Evolutionary conservation across 2,113 vertebrate genomes (phyloP).

Genomic region (Antechinus stuartii): DNA sequence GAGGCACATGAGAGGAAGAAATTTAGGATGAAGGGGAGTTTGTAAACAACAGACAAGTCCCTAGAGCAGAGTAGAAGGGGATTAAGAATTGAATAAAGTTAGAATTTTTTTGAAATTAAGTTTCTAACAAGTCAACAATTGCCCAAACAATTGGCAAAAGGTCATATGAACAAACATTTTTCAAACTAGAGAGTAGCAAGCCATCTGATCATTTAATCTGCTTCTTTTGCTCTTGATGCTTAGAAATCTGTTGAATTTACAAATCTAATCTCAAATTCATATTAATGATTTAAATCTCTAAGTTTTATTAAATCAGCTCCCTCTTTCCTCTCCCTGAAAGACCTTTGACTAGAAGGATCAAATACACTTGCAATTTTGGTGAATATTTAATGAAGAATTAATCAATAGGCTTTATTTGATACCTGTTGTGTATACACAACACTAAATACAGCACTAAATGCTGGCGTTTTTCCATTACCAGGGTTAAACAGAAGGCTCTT

Average conservation of each 20-base stretch:
- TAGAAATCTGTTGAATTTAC: neutral
- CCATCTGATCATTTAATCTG: neutral
- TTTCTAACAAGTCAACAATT: neutral
- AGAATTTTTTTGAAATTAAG: neutral
- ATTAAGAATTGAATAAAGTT: neutral
- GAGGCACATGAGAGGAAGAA: neutral
- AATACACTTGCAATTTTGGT: neutral
- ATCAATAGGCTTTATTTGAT: neutral
- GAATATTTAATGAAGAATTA: constrained; percentile 5
- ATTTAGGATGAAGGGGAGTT: neutral
- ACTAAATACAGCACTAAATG: neutral
- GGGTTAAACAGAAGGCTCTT: constrained; percentile 1
- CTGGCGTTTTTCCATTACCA: neutral
- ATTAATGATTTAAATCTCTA: neutral
- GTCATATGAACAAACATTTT: neutral
- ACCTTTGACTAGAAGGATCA: neutral
- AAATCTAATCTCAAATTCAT: neutral
- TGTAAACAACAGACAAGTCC: neutral
- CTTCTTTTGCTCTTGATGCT: neutral
- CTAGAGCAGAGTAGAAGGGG: neutral
- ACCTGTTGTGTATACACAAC: neutral
- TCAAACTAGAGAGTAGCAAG: neutral
- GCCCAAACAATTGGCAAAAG: neutral
- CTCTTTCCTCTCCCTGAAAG: neutral
- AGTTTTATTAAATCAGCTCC: neutral